A percentile compares a stretch with the other conserved stretches of the same genome.
phyloP scores from a whole-genome alignment of 2,113 vertebrate genomes.

The Neomonachus schauinslandi region DNA sequence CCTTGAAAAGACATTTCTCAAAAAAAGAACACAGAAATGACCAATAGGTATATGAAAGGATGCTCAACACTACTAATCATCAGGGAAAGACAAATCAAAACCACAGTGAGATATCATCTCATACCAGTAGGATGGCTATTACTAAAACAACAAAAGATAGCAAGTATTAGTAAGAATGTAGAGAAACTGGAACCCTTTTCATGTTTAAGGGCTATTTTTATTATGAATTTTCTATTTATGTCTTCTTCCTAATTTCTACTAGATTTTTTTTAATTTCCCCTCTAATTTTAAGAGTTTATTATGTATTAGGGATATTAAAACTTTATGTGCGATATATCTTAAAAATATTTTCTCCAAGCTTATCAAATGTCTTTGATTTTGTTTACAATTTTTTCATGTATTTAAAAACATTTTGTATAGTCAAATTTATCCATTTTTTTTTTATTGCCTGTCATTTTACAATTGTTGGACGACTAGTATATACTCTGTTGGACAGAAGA shows the following conservation, averaged over 20 bases:
- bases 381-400: background rate
- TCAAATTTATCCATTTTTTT: background rate
- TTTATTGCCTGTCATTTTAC: background rate
- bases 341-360: constrained; percentile 23
- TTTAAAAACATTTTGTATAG: background rate
- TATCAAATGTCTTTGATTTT: constrained; percentile 16
- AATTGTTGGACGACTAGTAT: background rate
- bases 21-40: background rate
- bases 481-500: background rate
- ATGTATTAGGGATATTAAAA: background rate
- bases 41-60: background rate
- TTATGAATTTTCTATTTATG: background rate
- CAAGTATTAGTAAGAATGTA: background rate
- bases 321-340: background rate
- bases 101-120: background rate
- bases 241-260: background rate
- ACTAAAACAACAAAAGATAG: background rate
- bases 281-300: background rate
- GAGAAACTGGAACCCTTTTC: background rate
- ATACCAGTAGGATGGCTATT: background rate
- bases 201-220: background rate
- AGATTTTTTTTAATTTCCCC: background rate
- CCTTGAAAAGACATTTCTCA: background rate
- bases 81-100: background rate
- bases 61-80: background rate